Percentiles rank a stretch among this genome's conserved stretches.
phyloP scores from a whole-genome alignment of 2,888 invertebrate species.

The Coenonympha glycerion region DNA sequence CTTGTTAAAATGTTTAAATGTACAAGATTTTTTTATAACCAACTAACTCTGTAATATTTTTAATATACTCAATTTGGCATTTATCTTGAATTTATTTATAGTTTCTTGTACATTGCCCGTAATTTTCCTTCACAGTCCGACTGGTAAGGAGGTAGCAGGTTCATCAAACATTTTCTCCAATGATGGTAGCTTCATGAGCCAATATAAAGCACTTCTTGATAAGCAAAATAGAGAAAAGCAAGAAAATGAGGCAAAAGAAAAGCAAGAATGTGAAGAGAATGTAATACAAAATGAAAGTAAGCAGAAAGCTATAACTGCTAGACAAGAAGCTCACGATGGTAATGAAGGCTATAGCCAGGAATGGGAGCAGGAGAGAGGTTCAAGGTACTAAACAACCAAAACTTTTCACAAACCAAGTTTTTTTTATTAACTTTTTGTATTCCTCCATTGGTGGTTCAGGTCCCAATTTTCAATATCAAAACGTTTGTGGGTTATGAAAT shows the following conservation, averaged over 20 bases:
- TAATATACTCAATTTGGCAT: too few species aligned
- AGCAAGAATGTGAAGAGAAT: constrained; percentile 45
- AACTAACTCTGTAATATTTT: too few species aligned
- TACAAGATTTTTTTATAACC: too few species aligned
- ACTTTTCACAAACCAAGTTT: background rate
- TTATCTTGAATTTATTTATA: too few species aligned
- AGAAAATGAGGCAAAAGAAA: constrained; percentile 51
- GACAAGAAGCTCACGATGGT: constrained; percentile 32
- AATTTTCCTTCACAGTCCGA: constrained; percentile 37
- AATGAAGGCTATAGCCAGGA: constrained; percentile 39
- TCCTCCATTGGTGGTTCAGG: too few species aligned
- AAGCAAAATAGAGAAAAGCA: constrained; percentile 72
- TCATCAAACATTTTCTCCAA: constrained; percentile 82
- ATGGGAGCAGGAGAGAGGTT: constrained; percentile 41
- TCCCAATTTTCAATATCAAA: too few species aligned
- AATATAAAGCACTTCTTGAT: constrained; percentile 87
- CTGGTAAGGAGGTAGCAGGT: constrained; percentile 44
- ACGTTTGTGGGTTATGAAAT: too few species aligned
- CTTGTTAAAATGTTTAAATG: too few species aligned
- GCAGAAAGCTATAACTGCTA: constrained; percentile 29
- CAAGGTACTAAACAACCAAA: constrained; percentile 39
- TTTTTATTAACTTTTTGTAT: too few species aligned
- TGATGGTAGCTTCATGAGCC: constrained; percentile 94
- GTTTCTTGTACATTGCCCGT: too few species aligned
- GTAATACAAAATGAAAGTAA: constrained; percentile 34